Conservation (phyloP, 2,888 invertebrate genomes). For the Tridacna crocea region DNA sequence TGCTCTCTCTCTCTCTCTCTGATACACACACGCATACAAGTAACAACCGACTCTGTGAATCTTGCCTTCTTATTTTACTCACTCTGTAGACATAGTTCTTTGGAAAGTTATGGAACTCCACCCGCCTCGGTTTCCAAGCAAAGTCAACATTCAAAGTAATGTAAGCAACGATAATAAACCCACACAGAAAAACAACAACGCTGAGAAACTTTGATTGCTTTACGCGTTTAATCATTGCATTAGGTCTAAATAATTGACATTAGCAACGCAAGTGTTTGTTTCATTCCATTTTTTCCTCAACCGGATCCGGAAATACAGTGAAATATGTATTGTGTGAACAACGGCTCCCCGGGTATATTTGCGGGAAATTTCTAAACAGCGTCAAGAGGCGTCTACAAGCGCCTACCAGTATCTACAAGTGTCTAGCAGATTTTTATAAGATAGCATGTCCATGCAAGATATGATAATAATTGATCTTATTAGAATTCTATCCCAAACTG, state of each 20-base stretch:
- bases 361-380: no score
- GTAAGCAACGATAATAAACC: slow-evolving; percentile 19
- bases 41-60: no score
- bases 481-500: no score
- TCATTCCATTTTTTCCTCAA: background rate
- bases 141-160: background rate
- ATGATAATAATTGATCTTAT: no score
- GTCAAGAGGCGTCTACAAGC: no score
- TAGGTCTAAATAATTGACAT: no score
- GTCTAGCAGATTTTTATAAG: no score
- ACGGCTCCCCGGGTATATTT: no score
- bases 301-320: slow-evolving; percentile 5
- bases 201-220: slow-evolving; percentile 3
- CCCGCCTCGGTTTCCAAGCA: background rate
- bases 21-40: no score
- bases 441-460: no score
- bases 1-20: no score
- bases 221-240: slow-evolving; percentile 15
- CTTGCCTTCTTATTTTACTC: background rate
- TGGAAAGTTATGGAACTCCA: background rate
- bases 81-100: slow-evolving; percentile 11
- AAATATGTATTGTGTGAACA: background rate
- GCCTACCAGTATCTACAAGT: no score
- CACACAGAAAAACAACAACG: slow-evolving; percentile 10
- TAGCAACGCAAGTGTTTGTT: background rate